These are phyloP conservation scores for Pseudocheirus occidentalis DNA, from an alignment of 2,797 vertebrate species.

Conservation along the genomic window DNA sequence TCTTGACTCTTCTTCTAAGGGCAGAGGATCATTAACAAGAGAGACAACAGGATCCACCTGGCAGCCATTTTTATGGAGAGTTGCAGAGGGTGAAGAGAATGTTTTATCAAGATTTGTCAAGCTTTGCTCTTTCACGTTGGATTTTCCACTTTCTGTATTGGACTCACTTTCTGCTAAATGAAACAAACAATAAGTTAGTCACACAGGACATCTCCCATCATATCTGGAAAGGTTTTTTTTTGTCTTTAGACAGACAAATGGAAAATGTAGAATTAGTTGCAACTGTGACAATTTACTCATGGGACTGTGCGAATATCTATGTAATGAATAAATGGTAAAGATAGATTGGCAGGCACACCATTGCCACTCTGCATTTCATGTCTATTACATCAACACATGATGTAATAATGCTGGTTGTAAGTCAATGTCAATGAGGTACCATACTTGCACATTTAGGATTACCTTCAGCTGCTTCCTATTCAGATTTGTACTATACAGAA, in stretches of 20 bases:
- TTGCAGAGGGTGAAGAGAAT: constrained; percentile 66
- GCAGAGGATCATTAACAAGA: neutral
- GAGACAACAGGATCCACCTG: constrained; percentile 40
- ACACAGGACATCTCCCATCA: neutral
- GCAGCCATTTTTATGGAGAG: constrained; percentile 62
- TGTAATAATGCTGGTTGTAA: constrained; percentile 88
- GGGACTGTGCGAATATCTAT: constrained; percentile 85
- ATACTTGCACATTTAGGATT: constrained; percentile 89
- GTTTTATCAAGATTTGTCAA: constrained; percentile 69
- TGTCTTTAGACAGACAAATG: constrained; percentile 93
- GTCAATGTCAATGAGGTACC: constrained; percentile 92
- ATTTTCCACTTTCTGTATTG: constrained; percentile 61
- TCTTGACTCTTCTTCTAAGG: constrained; percentile 67
- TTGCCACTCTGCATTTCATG: constrained; percentile 81
- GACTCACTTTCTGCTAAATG: constrained; percentile 79
- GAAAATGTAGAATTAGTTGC: constrained; percentile 88
- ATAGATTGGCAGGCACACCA: constrained; percentile 83
- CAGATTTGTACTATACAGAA: constrained; percentile 99
- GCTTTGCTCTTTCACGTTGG: constrained; percentile 65
- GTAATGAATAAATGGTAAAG: constrained; percentile 89
- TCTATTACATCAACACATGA: constrained; percentile 91
- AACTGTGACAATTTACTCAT: constrained; percentile 90
- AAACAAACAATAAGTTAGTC: constrained; percentile 76
- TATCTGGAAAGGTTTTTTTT: constrained; percentile 69
- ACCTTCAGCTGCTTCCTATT: constrained; percentile 98